Base-by-base conservation (phyloP, 1,140 invertebrate genomes). In the Plectus sambesii region DNA sequence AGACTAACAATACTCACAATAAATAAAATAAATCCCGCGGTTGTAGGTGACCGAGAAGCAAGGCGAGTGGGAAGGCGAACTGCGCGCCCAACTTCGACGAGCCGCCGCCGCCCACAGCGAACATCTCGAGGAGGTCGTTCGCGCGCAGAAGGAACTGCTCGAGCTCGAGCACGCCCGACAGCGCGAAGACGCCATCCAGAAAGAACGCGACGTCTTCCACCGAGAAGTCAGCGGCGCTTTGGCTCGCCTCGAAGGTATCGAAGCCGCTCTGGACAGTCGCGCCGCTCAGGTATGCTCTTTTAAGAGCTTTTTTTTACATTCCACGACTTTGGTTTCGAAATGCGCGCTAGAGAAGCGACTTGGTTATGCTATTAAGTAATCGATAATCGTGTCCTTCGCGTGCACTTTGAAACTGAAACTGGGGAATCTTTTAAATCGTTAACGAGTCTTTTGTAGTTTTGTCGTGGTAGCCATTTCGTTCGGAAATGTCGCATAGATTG, bases 191-290 rank as follows among this genome's bases (percentile, higher is more conserved):
- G 68, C 48, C 40, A 73, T 43, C 39, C 67, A 68, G 73, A 41
- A 60, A n/a, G 71, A 85, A 81, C 59, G 78, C 77, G 46, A 78
- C 75, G 26, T 75, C 73, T 68, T 83, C 70, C 82, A 86, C 68
- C 73, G 77, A 37, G 81, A 89, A 64, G 71, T 93, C 9, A 82
- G 82, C 2, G 78, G 77, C 0, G 81, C 87, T 70, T 76, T 87
- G 23, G 83, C 83, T 17, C 80, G 84, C 63, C 72, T 92, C 42
- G 79, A 80, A 51, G 88, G 85, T n/a, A 81, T 94, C 51, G 84
- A 92, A 70, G 74, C 80, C 35, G 84, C 84, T 1, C 74, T 94
- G 2, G 81, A 83, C 76, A 78, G 87, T 88, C 77, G 77, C 70
- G 51, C 47, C 20, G 48, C 49, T 29, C 23, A 49, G 45, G 54